Base-by-base conservation (phyloP, 2,797 vertebrate genomes). In the Argya squamiceps region DNA sequence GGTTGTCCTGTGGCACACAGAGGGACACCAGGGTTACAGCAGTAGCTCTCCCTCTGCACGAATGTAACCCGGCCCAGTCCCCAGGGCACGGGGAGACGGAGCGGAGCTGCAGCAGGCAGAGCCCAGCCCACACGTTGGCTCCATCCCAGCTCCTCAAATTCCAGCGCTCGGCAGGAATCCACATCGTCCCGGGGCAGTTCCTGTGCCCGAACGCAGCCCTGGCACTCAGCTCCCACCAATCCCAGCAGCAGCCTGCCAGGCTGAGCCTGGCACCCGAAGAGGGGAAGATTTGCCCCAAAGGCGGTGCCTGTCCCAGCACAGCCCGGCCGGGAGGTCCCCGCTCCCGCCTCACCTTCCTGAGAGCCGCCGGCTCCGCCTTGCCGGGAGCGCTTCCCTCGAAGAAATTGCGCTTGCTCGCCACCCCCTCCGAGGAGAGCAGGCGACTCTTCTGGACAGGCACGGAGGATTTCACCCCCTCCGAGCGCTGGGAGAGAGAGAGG, bases 321-420 rank as follows among this genome's bases (percentile, higher is more conserved):
- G 34, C 24, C 15, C 6, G 8, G 0, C 46, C 6, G 27, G 29
- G 20, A 46, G 18, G n/a, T 29, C 60, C 50, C 63, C 0, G 2
- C 34, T 26, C 43, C 29, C 6, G 62, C 24, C 97, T 98, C 87
- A 99, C 99, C 98, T 98, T 98, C 97, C 96, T 97, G 96, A 81
- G 69, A 21, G 92, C 53, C 8, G 70, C 70, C 0, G 93, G 52
- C 32, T 98, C 97, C 6, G 65, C 59, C 15, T 92, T 97, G 73
- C 71, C 64, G 64, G 96, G 95, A 62, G 65, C 12, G 1, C 75
- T 96, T 1, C 93, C 95, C 94, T 99, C 99, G 89, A 99, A 99
- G 64, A 99, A 96, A 62, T 97, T 98, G 90, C 99, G 98, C 93
- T 99, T 99, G 98, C 98, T 98, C 80, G 99, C 98, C 62, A 99